Base-by-base conservation (phyloP, 2,113 vertebrate genomes). In the Passer domesticus region DNA sequence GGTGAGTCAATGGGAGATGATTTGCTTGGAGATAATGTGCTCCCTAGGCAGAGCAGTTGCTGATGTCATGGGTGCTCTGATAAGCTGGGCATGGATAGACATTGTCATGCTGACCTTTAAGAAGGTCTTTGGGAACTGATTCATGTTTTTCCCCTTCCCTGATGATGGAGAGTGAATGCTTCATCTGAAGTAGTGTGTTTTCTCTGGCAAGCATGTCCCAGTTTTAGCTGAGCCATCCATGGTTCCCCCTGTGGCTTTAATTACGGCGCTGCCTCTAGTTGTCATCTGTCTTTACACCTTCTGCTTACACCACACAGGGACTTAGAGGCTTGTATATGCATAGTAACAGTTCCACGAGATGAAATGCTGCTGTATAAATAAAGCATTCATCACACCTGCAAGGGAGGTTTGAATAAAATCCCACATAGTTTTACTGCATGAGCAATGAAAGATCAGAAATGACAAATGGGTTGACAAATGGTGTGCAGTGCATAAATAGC, bases 301-400 rank as follows among this genome's bases (percentile, higher is more conserved):
- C 77, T 83, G 11, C 85, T 62, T 69, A 47, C 14, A 46, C 58
- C 49, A 84, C 24, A 11, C 31, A 25, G 69, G 23, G 52, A 78
- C 77, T 68, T 44, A 22, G 56, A 76, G 69, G 53, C 67, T 83
- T 69, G 5, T 76, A 20, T 50, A 27, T 69, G 84, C 84, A 55
- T 59, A 69, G 89, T 68, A 90, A 55, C 50, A 1, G 72, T 69
- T 83, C 67, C 69, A 56, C 0, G 1, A 85, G 85, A 58, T 52
- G 68, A 95, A 92, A 49, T 60, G 78, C 46, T 91, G 87, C 78
- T 87, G 68, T 85, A 53, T 86, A 85, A 95, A 90, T 80, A 90
- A 80, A 85, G 85, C 85, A 89, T 95, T 87, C 80, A 96, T 92
- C 95, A 94, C 80, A 94, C 87, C 92, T 92, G 87, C 77, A 91